Base-by-base conservation (phyloP, 2,888 invertebrate species). In the Thysanoteuthis rhombus region DNA sequence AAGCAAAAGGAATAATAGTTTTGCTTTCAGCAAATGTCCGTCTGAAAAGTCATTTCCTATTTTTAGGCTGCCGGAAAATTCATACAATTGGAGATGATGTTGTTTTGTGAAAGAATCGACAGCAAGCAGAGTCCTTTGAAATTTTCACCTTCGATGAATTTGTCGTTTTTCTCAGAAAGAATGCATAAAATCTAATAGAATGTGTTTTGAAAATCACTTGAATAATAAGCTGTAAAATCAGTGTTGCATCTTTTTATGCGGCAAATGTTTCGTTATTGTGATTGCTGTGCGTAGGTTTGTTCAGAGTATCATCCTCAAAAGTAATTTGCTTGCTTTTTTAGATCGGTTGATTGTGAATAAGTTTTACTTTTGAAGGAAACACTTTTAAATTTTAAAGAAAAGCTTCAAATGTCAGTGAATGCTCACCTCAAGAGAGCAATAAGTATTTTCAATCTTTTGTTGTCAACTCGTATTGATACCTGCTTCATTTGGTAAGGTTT, bases 11-110 rank as follows among this genome's bases (percentile, higher is more conserved):
- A 75, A 75, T 75, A 75, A 75, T 75, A 36, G 75, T 36, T 36
- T 75, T 75, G n/a, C 36, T 75, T n/a, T 75, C 36, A 75, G 16
- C 75, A 75, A n/a, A 36, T 75, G 22, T n/a, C 36, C 75, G n/a
- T n/a, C 75, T 75, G 75, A 75, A 75, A 75, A 75, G 75, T 75
- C n/a, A n/a, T 75, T 75, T 75, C 75, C 75, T 75, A 75, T 75
- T 75, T 75, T 75, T 75, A 75, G 75, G 75, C 36, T 75, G 75
- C n/a, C n/a, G 36, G 75, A 75, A 75, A n/a, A 75, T 75, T n/a
- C 36, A 36, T 36, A 36, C 75, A 75, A 75, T 75, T 75, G 75
- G 16, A 75, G 0, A n/a, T n/a, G 10, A n/a, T 75, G n/a, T 75
- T 25, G 10, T 75, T 75, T 75, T 75, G 75, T 75, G n/a, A n/a